phyloP scores from a whole-genome alignment of 2,113 vertebrate genomes.

The Pseudonaja textilis region DNA sequence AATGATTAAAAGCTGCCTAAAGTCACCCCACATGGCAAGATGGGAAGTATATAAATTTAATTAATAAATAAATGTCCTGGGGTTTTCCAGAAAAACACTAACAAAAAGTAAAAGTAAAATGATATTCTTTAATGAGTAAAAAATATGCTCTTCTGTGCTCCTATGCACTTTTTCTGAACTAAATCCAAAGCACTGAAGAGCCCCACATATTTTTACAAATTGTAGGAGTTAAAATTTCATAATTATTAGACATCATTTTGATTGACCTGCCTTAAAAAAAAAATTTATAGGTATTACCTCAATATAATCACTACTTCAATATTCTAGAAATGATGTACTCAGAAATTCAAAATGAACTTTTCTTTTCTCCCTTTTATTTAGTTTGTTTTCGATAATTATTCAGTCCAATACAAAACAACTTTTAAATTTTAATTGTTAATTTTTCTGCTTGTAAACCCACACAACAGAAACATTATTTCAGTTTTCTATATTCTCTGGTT shows the following conservation, averaged over 20 bases:
- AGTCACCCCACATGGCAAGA: fast-evolving
- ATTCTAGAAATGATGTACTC: neutral
- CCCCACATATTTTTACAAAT: neutral
- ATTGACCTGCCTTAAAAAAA: neutral
- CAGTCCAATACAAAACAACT: neutral
- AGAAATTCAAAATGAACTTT: neutral
- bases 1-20: neutral
- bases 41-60: neutral
- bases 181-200: neutral
- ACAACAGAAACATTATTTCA: neutral
- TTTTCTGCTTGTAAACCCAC: neutral
- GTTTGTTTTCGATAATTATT: neutral
- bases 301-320: neutral
- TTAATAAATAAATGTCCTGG: neutral
- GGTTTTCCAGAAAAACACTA: neutral
- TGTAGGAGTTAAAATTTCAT: neutral
- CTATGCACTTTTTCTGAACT: neutral
- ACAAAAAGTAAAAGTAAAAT: neutral
- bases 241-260: neutral
- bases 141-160: neutral
- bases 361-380: neutral
- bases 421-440: neutral
- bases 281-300: neutral
- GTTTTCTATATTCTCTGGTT: neutral
- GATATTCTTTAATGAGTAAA: neutral